Conservation (phyloP, 2,888 invertebrate genomes). For the Uropetala carovei region DNA sequence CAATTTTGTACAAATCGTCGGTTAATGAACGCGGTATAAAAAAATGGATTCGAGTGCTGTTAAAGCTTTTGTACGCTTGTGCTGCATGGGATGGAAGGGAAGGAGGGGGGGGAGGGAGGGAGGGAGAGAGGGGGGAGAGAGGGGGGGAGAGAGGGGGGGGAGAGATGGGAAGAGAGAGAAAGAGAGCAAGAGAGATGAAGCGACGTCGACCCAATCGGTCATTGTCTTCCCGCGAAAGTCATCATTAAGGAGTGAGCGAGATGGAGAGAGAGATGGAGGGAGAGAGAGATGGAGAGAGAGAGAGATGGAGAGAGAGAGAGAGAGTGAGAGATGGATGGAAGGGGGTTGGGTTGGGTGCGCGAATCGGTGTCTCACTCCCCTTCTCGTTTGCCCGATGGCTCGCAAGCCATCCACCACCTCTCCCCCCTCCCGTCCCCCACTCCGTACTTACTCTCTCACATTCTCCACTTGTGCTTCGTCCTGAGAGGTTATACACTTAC, state of each 20-base stretch:
- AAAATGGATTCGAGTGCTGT: not conserved
- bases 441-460: not conserved
- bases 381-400: not conserved
- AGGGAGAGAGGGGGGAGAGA: not conserved
- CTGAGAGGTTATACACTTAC: not conserved
- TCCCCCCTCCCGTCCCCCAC: not conserved
- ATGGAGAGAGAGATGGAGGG: not conserved
- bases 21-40: constrained; percentile 6
- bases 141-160: not conserved
- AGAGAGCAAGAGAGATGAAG: not conserved
- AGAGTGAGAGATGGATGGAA: too few species aligned
- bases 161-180: not conserved
- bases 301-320: not conserved
- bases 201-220: constrained; percentile 46
- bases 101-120: not conserved
- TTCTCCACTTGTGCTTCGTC: not conserved
- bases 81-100: not conserved
- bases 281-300: not conserved
- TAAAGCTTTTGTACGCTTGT: not conserved
- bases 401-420: not conserved
- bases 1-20: not conserved
- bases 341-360: not conserved
- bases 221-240: constrained; percentile 38
- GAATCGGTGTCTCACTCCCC: not conserved
- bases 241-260: constrained; percentile 8